Percentiles rank a stretch among this genome's conserved stretches.
Evolutionary conservation across 1,140 invertebrate species (phyloP).

Genomic region (Varroa destructor): DNA sequence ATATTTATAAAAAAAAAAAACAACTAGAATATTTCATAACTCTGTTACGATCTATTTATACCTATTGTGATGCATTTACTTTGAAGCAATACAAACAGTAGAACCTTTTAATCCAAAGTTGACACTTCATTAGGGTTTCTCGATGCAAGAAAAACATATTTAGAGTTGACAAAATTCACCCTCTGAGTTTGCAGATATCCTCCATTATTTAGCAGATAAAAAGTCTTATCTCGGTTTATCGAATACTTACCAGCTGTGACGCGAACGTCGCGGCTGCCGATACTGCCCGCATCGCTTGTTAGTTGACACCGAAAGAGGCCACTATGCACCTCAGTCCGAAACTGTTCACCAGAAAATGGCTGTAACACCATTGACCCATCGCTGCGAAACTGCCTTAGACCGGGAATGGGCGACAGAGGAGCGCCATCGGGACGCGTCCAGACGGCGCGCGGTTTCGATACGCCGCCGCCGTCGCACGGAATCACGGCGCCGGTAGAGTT

Average conservation of each 20-base stretch:
- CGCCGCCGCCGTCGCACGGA: constrained; percentile 33
- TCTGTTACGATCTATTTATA: too few species aligned
- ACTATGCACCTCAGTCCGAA: constrained; percentile 11
- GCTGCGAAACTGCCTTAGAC: constrained; percentile 34
- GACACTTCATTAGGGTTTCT: too few species aligned
- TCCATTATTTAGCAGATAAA: too few species aligned
- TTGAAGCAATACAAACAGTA: too few species aligned
- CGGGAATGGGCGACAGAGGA: constrained; percentile 31
- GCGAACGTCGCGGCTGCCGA: constrained; percentile 13
- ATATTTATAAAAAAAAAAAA: too few species aligned
- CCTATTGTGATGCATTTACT: too few species aligned
- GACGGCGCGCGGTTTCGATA: constrained; percentile 32
- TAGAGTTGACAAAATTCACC: too few species aligned
- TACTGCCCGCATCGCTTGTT: constrained; percentile 1
- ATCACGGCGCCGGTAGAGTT: constrained; percentile 35
- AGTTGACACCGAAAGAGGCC: constrained; percentile 19
- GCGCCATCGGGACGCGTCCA: constrained; percentile 36
- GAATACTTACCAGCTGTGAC: constrained; percentile 12
- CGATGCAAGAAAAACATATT: too few species aligned
- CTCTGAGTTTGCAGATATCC: too few species aligned
- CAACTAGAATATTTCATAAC: too few species aligned
- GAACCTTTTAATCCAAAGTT: too few species aligned
- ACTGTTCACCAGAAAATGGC: constrained; percentile 15
- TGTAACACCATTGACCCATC: constrained; percentile 30
- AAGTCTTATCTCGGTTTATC: too few species aligned